Percentiles rank a stretch among this genome's conserved stretches.
Conservation (phyloP, 2,113 vertebrate genomes). For the Danionella cerebrum region DNA sequence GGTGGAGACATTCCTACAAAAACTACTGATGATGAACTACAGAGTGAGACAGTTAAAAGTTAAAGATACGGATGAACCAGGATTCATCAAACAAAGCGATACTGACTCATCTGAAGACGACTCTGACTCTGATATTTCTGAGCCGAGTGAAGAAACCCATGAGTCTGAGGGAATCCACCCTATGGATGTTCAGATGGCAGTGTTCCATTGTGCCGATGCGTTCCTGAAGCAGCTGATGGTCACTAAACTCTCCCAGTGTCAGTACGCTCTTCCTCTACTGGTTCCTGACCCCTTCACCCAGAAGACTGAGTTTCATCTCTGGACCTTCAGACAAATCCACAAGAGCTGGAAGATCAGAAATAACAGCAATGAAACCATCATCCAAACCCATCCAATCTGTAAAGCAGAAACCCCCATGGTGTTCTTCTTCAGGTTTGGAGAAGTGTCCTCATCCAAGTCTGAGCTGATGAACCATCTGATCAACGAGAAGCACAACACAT, state of each 20-base stretch:
- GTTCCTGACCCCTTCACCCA: slow-evolving; percentile 50
- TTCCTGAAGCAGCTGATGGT: slow-evolving; percentile 61
- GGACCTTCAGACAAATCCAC: slow-evolving; percentile 59
- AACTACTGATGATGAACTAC: slow-evolving; percentile 1
- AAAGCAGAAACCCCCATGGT: slow-evolving; percentile 54
- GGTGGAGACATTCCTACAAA: background rate
- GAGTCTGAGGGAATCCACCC: slow-evolving; percentile 45
- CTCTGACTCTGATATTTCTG: background rate
- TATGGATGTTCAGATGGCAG: slow-evolving; percentile 69
- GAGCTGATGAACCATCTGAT: slow-evolving; percentile 64
- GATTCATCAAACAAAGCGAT: background rate
- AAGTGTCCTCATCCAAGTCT: slow-evolving; percentile 66
- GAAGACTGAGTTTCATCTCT: slow-evolving; percentile 58
- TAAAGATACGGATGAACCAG: background rate
- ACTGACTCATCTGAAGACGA: background rate
- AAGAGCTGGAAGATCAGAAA: slow-evolving; percentile 57
- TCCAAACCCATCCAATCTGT: slow-evolving; percentile 48
- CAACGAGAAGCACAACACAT: slow-evolving; percentile 55
- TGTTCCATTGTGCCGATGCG: slow-evolving; percentile 62
- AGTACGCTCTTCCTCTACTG: slow-evolving; percentile 66
- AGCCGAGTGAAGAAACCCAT: background rate
- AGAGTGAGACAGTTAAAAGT: background rate
- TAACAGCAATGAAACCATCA: background rate
- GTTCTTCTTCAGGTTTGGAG: slow-evolving; percentile 64
- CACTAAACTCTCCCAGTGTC: slow-evolving; percentile 67